Percentiles rank a stretch among this genome's conserved stretches.
These are phyloP conservation scores for Thecocarcelia acutangulata DNA, from an alignment of 2,888 invertebrate species.

Conservation along the genomic window DNA sequence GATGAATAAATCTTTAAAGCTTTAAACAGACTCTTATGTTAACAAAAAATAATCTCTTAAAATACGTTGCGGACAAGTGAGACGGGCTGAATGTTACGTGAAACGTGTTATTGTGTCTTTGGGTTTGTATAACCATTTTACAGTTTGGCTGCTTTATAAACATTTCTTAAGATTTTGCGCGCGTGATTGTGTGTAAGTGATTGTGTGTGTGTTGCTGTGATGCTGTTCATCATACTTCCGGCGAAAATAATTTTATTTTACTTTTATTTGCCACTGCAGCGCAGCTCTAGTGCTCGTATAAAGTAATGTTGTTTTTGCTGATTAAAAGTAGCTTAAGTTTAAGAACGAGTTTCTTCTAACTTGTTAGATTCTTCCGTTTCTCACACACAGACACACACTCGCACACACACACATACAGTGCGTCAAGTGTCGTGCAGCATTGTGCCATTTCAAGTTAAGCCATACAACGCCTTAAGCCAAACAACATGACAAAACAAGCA, in stretches of 20 bases:
- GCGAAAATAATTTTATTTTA: slow-evolving; percentile 35
- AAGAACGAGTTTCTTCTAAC: slow-evolving; percentile 1
- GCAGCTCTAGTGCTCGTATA: neutral
- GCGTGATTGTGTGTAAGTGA: too few species aligned
- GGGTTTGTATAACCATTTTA: neutral
- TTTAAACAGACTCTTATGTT: neutral
- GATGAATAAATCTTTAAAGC: neutral
- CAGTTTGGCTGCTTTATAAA: slow-evolving; percentile 53
- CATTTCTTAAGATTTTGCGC: slow-evolving; percentile 34
- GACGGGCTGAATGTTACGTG: too few species aligned
- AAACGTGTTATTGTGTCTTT: neutral
- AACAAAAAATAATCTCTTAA: too few species aligned
- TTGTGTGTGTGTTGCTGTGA: slow-evolving; percentile 45
- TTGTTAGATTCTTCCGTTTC: slow-evolving; percentile 2
- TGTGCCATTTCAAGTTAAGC: slow-evolving; percentile 24
- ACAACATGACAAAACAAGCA: slow-evolving; percentile 62
- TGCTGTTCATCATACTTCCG: slow-evolving; percentile 62
- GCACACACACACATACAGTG: neutral
- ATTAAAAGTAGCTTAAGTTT: slow-evolving; percentile 15
- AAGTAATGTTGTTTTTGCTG: neutral
- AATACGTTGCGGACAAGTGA: too few species aligned
- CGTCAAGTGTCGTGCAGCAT: neutral
- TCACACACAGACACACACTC: too few species aligned
- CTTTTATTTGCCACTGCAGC: neutral
- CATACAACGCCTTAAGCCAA: slow-evolving; percentile 48